A percentile compares a stretch with the other conserved stretches of the same genome.
Conservation (phyloP, 2,888 invertebrate species). For the Mycalesis mineus region DNA sequence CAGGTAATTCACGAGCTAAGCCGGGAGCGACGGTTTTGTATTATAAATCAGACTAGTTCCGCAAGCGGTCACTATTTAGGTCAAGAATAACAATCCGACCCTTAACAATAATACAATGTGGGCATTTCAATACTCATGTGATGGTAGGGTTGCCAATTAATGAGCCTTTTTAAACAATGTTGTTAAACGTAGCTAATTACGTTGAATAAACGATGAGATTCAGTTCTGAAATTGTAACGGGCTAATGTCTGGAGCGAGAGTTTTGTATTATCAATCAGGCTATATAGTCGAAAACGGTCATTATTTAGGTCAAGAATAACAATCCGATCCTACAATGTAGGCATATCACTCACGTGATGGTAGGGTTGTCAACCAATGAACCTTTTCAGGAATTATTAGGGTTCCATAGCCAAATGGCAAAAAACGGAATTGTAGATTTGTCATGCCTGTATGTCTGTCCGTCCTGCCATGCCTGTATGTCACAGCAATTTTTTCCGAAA, state of each 20-base stretch:
- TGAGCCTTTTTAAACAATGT: not conserved
- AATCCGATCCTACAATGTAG: conserved; percentile 11
- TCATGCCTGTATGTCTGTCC: too few relatives aligned
- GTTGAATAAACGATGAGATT: too few relatives aligned
- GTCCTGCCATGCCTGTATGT: too few relatives aligned
- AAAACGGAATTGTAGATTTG: too few relatives aligned
- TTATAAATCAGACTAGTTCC: not conserved
- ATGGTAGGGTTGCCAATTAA: not conserved
- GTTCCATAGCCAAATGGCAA: not conserved
- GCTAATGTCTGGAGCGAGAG: not conserved
- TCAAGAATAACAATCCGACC: conserved; percentile 16
- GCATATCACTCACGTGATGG: conserved; percentile 8
- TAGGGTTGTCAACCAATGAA: not conserved
- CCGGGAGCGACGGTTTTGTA: not conserved
- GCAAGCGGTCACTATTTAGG: conserved; percentile 14
- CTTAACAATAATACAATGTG: conserved; percentile 14
- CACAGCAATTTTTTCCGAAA: too few relatives aligned
- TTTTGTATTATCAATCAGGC: not conserved
- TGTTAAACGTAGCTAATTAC: too few relatives aligned
- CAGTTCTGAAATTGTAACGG: not conserved
- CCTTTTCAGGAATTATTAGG: too few relatives aligned
- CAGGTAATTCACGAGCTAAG: not conserved
- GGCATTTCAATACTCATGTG: conserved; percentile 14
- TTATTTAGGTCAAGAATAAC: conserved; percentile 21
- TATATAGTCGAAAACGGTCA: conserved; percentile 1